A percentile compares a stretch with the other conserved stretches of the same genome.
Conservation (phyloP, 2,888 invertebrate genomes). For the Tenthredo notha region DNA sequence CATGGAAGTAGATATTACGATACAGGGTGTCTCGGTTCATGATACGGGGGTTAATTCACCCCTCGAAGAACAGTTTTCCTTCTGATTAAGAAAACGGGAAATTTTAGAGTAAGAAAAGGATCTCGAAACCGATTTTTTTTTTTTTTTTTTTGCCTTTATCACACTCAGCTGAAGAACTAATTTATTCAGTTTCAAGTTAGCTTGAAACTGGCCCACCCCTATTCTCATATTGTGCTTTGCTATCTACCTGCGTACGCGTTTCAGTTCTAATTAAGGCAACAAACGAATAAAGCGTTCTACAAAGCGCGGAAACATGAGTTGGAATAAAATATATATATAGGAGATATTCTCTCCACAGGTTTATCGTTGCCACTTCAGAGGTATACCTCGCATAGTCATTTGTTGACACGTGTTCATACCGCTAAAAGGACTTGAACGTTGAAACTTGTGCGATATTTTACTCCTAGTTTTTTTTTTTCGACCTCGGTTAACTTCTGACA, state of each 20-base stretch:
- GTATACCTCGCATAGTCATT: not conserved
- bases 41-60: not conserved
- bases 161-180: not conserved
- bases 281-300: constrained; percentile 4
- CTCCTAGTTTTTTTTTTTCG: not conserved
- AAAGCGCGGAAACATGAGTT: constrained; percentile 13
- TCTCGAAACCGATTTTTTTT: not conserved
- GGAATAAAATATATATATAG: not conserved
- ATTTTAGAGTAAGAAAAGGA: not conserved
- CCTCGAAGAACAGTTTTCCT: not conserved
- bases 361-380: not conserved
- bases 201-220: not conserved
- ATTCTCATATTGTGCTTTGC: not conserved
- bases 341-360: not conserved
- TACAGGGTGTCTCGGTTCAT: not conserved
- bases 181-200: constrained; percentile 3
- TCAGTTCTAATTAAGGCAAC: constrained; percentile 39
- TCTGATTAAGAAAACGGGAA: not conserved
- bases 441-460: constrained; percentile 12
- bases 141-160: not conserved
- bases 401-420: constrained; percentile 18
- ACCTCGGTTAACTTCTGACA: not conserved
- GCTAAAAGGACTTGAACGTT: not conserved
- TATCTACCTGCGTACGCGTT: not conserved
- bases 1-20: not conserved